These are phyloP conservation scores for Drosophila stalkeri DNA, from an alignment of 2,888 invertebrate species.

Conservation along the genomic window DNA sequence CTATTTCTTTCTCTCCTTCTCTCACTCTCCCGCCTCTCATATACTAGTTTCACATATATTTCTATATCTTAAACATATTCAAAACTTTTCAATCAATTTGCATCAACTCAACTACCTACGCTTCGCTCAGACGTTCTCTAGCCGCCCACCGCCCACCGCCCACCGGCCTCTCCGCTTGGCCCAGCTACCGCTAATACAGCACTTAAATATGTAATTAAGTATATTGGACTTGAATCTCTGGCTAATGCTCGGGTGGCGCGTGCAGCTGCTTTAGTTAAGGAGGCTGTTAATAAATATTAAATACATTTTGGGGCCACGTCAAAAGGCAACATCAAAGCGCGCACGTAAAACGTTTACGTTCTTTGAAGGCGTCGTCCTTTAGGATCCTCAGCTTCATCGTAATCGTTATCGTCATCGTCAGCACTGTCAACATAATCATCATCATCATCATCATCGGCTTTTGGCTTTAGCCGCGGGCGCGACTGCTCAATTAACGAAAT, in stretches of 20 bases:
- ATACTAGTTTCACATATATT: background rate
- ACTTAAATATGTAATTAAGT: constrained; percentile 41
- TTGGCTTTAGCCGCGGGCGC: constrained; percentile 57
- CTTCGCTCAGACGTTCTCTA: background rate
- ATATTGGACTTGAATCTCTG: constrained; percentile 23
- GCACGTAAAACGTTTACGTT: constrained; percentile 49
- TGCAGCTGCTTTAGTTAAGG: constrained; percentile 31
- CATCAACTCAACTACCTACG: background rate
- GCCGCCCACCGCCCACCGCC: background rate
- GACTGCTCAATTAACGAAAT: constrained; percentile 75
- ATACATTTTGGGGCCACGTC: constrained; percentile 53
- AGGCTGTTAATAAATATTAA: constrained; percentile 59
- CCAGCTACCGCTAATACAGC: background rate
- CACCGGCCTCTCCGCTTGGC: too few relatives aligned
- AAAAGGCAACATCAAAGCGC: constrained; percentile 53
- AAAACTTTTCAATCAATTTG: constrained; percentile 5
- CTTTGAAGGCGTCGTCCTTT: constrained; percentile 42
- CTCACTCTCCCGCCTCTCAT: background rate
- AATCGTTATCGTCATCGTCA: constrained; percentile 16
- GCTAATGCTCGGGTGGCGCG: constrained; percentile 29
- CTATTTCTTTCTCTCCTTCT: background rate
- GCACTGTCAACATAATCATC: constrained; percentile 7
- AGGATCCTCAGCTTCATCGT: constrained; percentile 39
- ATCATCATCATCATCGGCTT: constrained; percentile 29
- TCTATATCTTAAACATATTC: background rate